Base-by-base conservation (phyloP, 2,888 invertebrate species). In the Drosophila picticornis region DNA sequence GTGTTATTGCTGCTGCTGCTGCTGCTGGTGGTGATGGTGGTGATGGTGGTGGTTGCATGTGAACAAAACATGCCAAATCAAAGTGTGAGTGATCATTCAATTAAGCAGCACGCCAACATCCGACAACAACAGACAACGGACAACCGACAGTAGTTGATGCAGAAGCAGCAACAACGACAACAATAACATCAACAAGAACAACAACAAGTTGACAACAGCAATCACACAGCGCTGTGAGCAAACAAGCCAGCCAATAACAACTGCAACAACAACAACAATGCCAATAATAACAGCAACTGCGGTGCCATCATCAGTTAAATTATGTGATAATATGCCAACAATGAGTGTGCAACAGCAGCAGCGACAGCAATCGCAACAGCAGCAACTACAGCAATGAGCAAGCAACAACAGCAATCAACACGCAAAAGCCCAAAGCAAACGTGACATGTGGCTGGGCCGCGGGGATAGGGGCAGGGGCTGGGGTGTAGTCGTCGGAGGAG, bases 291-390 rank as follows among this genome's bases (percentile, higher is more conserved):
- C n/a, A 55, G 65, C 68, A 73, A 69, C 59, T 72, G 73, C 68
- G 68, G 91, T 85, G 84, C 88, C 91, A 85, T 85, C 85, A 91
- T 91, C 87, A 90, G 91, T 90, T 90, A 87, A 87, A 87, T 87
- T 91, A 87, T 87, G 87, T 87, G 87, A 87, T 87, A 87, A 87
- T 87, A 87, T 88, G 87, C 91, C 91, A 91, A 90, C 90, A 91
- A 91, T 91, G 89, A 88, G 87, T 89, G 90, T 85, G 84, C 91
- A 84, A 77, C 89, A 90, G 82, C 74, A 66, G 56, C 68, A 72
- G 64, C 71, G 50, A 53, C 67, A 77, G 66, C 72, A 73, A 59
- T 48, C 50, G 31, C 75, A 72, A 11, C 59, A 46, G 13, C 50
- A 60, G 50, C 73, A 69, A 29, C 66, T 48, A 25, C 74, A 51